These are phyloP conservation scores for Orthonyx spaldingii DNA, from an alignment of 2,113 vertebrate genomes.

Conservation along the genomic window DNA sequence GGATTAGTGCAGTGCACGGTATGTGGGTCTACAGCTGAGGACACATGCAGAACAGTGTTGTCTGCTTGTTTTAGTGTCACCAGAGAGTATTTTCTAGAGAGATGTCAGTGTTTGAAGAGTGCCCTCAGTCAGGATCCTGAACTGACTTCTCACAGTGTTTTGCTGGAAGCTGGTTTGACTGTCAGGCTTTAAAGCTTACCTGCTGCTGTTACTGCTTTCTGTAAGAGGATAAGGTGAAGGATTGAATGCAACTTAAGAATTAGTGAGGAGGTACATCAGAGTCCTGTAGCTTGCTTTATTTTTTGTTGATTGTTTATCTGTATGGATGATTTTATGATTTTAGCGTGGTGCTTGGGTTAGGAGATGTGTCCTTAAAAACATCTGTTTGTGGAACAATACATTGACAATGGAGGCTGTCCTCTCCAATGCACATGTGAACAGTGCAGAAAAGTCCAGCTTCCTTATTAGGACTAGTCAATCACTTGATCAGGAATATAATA, in stretches of 20 bases:
- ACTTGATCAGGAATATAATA: not conserved
- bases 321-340: not conserved
- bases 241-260: not conserved
- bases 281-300: not conserved
- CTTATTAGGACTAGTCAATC: not conserved
- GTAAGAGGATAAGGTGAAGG: not conserved
- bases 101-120: not conserved
- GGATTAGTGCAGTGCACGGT: not conserved
- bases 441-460: not conserved
- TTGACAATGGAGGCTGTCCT: not conserved
- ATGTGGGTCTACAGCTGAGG: not conserved
- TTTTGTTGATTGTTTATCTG: not conserved
- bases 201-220: not conserved
- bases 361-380: not conserved
- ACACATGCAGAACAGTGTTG: not conserved
- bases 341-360: not conserved
- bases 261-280: not conserved
- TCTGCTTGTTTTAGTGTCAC: constrained; percentile 12
- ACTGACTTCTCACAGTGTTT: not conserved
- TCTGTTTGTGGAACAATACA: not conserved
- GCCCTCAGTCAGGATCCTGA: not conserved
- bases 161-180: not conserved
- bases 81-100: not conserved
- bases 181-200: not conserved
- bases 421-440: not conserved